Percentiles rank a stretch among this genome's conserved stretches.
These are phyloP conservation scores for Aurelia sp. DNA, from an alignment of 30 jellyfish, hydroid and myxozoan species.

Conservation along the genomic window DNA sequence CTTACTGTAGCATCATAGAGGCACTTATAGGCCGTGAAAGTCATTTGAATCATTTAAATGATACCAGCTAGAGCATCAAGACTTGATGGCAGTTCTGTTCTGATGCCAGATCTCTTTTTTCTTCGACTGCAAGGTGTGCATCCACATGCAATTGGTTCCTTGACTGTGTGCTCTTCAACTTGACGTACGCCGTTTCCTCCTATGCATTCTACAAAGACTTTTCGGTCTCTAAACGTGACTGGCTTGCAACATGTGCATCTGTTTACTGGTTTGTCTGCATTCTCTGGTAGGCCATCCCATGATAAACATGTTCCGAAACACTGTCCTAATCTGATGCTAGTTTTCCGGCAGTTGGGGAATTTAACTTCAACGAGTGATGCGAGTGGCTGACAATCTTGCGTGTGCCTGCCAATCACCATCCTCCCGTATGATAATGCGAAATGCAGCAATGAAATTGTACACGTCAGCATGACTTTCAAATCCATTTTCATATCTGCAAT, in stretches of 20 bases:
- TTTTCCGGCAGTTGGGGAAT: slow-evolving; percentile 44
- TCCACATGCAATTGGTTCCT: slow-evolving; percentile 73
- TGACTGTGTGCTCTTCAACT: slow-evolving; percentile 30
- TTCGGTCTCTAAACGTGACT: slow-evolving; percentile 42
- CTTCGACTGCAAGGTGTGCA: slow-evolving; percentile 78
- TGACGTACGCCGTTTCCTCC: slow-evolving; percentile 10
- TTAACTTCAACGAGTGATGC: slow-evolving; percentile 11
- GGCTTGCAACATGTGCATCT: slow-evolving; percentile 82
- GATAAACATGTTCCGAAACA: slow-evolving; percentile 87
- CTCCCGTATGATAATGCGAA: slow-evolving; percentile 57
- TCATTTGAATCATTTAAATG: not conserved
- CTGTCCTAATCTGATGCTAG: slow-evolving; percentile 17
- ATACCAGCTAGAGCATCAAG: not conserved
- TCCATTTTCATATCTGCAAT: slow-evolving; percentile 29
- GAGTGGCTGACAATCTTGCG: slow-evolving; percentile 63
- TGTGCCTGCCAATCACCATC: slow-evolving; percentile 46
- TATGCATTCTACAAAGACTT: slow-evolving; percentile 39
- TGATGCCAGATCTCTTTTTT: slow-evolving; percentile 44
- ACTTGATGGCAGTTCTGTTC: not conserved
- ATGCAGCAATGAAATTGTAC: not conserved
- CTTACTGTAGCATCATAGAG: too few species aligned
- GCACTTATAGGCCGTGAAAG: too few species aligned
- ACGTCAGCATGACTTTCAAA: slow-evolving; percentile 1
- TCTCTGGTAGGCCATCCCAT: slow-evolving; percentile 72
- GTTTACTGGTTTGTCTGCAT: slow-evolving; percentile 7